Evolutionary conservation across 2,113 vertebrate species (phyloP).

Genomic region (Jacana jacana): DNA sequence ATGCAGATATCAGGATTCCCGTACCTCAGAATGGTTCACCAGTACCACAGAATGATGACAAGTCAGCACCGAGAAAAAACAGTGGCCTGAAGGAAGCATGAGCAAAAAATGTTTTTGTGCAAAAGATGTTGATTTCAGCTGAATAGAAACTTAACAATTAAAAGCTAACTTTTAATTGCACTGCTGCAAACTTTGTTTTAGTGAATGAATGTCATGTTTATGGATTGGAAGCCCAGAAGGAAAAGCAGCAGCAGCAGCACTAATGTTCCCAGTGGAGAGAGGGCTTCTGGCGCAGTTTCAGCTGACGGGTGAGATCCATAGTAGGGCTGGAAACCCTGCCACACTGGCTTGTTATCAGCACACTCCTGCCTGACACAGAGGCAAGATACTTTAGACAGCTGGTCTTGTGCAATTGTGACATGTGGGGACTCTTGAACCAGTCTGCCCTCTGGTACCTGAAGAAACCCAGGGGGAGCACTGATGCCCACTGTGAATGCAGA

Average conservation of each 20-base stretch:
- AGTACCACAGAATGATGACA: neutral
- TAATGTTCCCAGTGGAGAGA: neutral
- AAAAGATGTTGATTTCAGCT: neutral
- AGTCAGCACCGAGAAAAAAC: neutral
- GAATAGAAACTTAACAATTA: neutral
- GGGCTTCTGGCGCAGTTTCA: neutral
- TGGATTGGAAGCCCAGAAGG: neutral
- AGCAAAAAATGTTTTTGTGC: neutral
- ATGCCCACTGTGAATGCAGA: neutral
- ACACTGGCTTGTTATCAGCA: neutral
- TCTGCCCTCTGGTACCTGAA: neutral
- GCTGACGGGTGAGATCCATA: neutral
- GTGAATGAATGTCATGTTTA: neutral
- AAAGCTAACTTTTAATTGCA: neutral
- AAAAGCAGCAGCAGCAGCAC: neutral
- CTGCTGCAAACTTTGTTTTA: neutral
- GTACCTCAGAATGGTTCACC: too few relatives aligned
- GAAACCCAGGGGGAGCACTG: neutral
- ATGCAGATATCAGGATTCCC: neutral
- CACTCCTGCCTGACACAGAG: neutral
- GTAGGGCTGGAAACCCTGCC: neutral
- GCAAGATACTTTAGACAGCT: neutral
- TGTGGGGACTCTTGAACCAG: rapidly evolving
- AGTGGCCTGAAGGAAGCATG: neutral
- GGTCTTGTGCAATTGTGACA: neutral